Evolutionary conservation across 2,113 vertebrate genomes (phyloP).

Genomic region (Gallinago paraguaiae): DNA sequence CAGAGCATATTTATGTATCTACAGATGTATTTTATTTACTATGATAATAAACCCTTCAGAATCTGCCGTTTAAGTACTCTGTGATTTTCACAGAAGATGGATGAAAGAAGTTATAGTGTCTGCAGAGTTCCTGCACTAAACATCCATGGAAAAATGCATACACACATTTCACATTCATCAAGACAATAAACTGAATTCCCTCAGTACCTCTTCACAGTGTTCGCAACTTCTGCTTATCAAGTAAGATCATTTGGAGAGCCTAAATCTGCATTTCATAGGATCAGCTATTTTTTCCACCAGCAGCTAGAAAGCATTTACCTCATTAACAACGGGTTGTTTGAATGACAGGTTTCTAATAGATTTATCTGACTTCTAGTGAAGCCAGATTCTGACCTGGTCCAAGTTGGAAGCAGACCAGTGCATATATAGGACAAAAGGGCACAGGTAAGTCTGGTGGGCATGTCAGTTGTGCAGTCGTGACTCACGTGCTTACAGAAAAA

Average conservation of each 20-base stretch:
- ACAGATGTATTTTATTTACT: background rate
- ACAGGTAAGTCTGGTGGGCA: background rate
- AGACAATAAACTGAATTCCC: background rate
- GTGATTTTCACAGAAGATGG: background rate
- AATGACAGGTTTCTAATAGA: background rate
- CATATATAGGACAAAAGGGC: background rate
- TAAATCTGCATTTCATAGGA: background rate
- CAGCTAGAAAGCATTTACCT: background rate
- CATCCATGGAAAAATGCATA: background rate
- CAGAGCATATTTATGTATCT: background rate
- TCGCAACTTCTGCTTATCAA: background rate
- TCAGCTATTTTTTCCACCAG: background rate
- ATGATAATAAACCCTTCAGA: background rate
- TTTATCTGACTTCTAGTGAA: background rate
- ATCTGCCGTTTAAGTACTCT: background rate
- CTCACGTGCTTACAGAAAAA: background rate
- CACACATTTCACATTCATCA: background rate
- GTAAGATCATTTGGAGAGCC: background rate
- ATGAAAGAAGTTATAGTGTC: background rate
- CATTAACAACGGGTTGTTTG: background rate
- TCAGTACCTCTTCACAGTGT: background rate
- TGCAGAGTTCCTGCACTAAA: background rate
- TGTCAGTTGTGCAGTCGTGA: background rate
- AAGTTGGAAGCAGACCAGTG: background rate
- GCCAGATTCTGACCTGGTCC: background rate